Base-by-base conservation (phyloP, 2,888 invertebrate species). In the Eupithecia subfuscata region DNA sequence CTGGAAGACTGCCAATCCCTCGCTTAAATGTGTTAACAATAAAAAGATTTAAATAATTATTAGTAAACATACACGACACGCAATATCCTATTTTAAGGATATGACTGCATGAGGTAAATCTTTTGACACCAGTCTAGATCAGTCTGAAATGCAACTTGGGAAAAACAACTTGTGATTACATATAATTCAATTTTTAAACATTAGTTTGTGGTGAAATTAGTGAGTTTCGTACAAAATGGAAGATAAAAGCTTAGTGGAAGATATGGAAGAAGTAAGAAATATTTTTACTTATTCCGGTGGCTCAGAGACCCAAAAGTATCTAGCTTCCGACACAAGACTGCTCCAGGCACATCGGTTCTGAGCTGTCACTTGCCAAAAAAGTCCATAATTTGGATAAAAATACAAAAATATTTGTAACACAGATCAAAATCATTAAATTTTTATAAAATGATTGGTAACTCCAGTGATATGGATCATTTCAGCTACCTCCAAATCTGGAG, bases 1-100 rank as follows among this genome's bases (percentile, higher is more conserved):
- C 37, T 76, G 73, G 76, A 76, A 22, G 30, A 9, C 11, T 43
- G 76, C 76, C 76, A 76, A 48, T 43, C 8, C 60, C 69, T 63
- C 40, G 40, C 30, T 71, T n/a, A 0, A 37, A 64, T 69, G 56
- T 34, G 69, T 72, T 52, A 72, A 71, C 69, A 60, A 69, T 69
- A 69, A 56, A 52, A 40, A 65, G n/a, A 72, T 69, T 45, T 43
- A 63, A 67, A 71, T 75, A 56, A 48, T 64, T 25, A 63, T 56
- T 52, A 64, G 63, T 71, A 71, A 70, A 75, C 68, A 64, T 12
- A 25, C 34, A 7, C 30, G 3, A n/a, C n/a, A 30, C 68, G 74
- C 72, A 65, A 72, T 75, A 18, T 71, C 5, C 37, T 75, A 75
- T 71, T 74, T 45, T 71, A 65, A 45, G 71, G 63, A 72, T 14